phyloP scores from a whole-genome alignment of 92 coral and sea anemone genomes.

The Epizoanthus ramosus region DNA sequence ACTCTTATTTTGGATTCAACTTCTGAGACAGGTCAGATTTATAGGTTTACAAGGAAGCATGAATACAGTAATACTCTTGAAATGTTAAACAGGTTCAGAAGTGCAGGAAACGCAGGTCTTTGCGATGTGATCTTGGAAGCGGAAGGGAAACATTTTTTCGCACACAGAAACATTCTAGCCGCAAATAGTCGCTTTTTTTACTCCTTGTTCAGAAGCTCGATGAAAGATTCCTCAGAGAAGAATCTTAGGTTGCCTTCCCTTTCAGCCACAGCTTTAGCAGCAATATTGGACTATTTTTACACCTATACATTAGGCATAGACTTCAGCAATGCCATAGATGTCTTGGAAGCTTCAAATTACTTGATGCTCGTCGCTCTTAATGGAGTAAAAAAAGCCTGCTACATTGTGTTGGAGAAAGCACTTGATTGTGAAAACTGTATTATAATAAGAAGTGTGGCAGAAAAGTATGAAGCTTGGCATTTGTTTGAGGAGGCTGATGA shows the following conservation, averaged over 20 bases:
- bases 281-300: constrained; percentile 74
- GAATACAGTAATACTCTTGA: neutral
- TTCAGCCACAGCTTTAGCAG: constrained; percentile 54
- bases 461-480: constrained; percentile 60
- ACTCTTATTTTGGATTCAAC: neutral
- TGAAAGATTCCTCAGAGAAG: constrained; percentile 72
- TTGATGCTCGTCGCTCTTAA: constrained; percentile 41
- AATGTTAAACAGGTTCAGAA: constrained; percentile 59
- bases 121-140: constrained; percentile 78
- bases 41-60: neutral
- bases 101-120: constrained; percentile 75
- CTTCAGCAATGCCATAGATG: constrained; percentile 58
- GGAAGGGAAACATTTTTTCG: constrained; percentile 71
- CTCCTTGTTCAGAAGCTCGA: constrained; percentile 79
- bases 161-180: constrained; percentile 77
- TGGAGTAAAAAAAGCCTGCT: constrained; percentile 68
- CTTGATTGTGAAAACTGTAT: constrained; percentile 69
- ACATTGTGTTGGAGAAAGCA: constrained; percentile 48
- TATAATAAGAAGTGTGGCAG: constrained; percentile 61
- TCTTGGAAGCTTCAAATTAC: constrained; percentile 68
- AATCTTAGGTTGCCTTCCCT: constrained; percentile 60
- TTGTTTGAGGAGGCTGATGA: constrained; percentile 52
- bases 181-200: constrained; percentile 81
- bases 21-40: neutral
- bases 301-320: constrained; percentile 63